These are phyloP conservation scores for Nasonia giraulti DNA, from an alignment of 1,140 invertebrate genomes.

Conservation along the genomic window DNA sequence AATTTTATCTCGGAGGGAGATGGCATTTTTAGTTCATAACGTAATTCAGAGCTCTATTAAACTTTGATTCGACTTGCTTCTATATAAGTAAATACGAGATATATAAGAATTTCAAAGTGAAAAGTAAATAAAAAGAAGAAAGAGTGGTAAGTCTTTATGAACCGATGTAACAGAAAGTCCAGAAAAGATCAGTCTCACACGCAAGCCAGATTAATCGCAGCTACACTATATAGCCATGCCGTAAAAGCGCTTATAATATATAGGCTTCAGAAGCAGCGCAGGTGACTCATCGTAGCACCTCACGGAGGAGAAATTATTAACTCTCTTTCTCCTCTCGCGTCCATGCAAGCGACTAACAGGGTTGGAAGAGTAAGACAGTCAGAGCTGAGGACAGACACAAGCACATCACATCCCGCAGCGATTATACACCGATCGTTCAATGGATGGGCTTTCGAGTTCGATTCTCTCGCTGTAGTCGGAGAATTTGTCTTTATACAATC, in stretches of 20 bases:
- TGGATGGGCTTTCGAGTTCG: conserved; percentile 18
- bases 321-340: conserved; percentile 20
- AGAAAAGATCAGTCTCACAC: background rate
- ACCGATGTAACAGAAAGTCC: background rate
- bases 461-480: background rate
- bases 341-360: conserved; percentile 55
- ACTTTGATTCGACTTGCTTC: too few species aligned
- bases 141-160: background rate
- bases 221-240: background rate
- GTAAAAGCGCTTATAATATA: background rate
- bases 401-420: conserved; percentile 11
- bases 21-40: too few species aligned
- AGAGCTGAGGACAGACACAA: conserved; percentile 31
- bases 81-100: too few species aligned
- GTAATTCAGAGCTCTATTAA: too few species aligned
- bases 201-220: background rate
- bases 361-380: background rate
- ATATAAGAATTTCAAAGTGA: background rate
- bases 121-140: background rate
- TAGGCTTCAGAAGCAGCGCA: background rate
- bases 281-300: background rate
- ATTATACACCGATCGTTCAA: conserved; percentile 32
- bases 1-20: too few species aligned
- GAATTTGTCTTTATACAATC: conserved; percentile 11
- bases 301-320: background rate